Evolutionary conservation across 2,888 invertebrate genomes (phyloP), one percentile per base, ranked within the genome.

Genomic region (Cyaniris semiargus): DNA sequence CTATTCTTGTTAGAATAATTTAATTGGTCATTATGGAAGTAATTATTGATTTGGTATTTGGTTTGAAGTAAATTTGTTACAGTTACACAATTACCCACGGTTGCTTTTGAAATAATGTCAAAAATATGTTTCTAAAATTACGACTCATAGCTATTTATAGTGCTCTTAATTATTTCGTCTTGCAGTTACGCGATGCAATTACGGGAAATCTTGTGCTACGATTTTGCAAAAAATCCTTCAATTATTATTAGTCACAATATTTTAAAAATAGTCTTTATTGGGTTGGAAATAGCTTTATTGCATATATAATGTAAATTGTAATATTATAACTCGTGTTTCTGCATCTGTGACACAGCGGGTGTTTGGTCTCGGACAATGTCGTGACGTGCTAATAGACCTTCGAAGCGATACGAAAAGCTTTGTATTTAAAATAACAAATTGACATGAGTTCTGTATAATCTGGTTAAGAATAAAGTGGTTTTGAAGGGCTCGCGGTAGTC

Each of bases 391-490:
- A 31, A 75, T 27, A 78, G 76, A 76, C 79, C 76, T 79, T 77
- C 58, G 70, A n/a, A 53, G 72, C 77, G 70, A 79, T 76, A 78
- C 75, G 70, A 86, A 85, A 85, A 87, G 85, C 84, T 85, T 82
- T 81, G 88, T 87, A 88, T 87, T 89, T 89, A 87, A 88, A 88
- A 88, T 88, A 88, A 89, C 88, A 89, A 90, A 91, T 89, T 86
- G 88, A 87, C 87, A 85, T 88, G 86, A 86, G 85, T 84, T 82
- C 80, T 81, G 81, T 81, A 82, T 86, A 87, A 88, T 87, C 86
- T 85, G 85, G 85, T 85, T 85, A 81, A 79, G 82, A 86, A 84
- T 83, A 86, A 87, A 90, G 89, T 89, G 88, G 85, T 87, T 87
- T 85, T 86, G 87, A 90, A 90, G 90, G 90, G 89, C 89, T 84